These are phyloP conservation scores for Lamellibrachia satsuma DNA, from an alignment of 2,888 invertebrate species.

Conservation along the genomic window DNA sequence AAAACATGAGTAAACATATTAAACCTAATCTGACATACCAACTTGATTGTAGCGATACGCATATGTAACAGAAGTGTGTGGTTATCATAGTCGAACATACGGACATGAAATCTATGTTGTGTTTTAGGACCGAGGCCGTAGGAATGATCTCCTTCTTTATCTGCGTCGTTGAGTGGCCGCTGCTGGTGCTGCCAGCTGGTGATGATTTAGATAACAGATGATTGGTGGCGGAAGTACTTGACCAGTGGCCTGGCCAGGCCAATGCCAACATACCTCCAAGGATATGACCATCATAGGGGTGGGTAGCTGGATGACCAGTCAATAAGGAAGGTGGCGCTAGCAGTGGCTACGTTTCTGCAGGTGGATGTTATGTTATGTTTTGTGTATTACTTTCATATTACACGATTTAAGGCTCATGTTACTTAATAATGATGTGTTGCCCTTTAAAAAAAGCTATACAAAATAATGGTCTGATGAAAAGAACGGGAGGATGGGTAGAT, in stretches of 20 bases:
- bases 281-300: not conserved
- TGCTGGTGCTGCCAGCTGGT: not conserved
- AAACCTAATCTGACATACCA: not conserved
- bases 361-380: not conserved
- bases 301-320: not conserved
- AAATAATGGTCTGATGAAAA: not conserved
- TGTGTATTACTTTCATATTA: not conserved
- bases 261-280: not conserved
- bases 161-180: not conserved
- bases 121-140: not conserved
- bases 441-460: not conserved
- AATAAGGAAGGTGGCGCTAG: not conserved
- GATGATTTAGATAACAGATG: conserved; percentile 1
- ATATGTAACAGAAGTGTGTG: not conserved
- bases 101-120: not conserved
- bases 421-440: not conserved
- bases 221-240: not conserved
- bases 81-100: not conserved
- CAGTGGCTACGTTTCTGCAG: not conserved
- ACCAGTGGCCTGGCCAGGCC: not conserved
- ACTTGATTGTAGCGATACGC: not conserved
- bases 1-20: not conserved
- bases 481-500: not conserved
- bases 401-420: not conserved
- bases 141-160: not conserved